These are phyloP conservation scores for Brachyrhaphis roseni DNA, from an alignment of 2,797 vertebrate genomes.

Conservation along the genomic window DNA sequence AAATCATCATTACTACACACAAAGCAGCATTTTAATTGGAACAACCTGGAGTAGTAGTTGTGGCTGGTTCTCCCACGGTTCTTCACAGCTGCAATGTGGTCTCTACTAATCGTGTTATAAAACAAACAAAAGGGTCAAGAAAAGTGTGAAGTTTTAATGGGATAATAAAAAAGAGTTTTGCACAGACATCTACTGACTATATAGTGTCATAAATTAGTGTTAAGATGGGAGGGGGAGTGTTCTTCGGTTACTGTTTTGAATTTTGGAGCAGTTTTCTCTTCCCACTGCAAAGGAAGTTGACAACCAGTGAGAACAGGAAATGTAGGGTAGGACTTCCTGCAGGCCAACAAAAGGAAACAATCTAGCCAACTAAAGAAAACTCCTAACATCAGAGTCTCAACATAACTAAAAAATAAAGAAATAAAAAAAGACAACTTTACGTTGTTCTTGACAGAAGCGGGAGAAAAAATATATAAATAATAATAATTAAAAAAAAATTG, in stretches of 20 bases:
- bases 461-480: background rate
- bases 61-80: slow-evolving; percentile 40
- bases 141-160: slow-evolving; percentile 12
- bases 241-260: slow-evolving; percentile 27
- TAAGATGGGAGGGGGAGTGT: background rate
- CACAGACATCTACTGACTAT: background rate
- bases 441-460: background rate
- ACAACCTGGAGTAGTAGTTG: slow-evolving; percentile 81
- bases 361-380: slow-evolving; percentile 43
- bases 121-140: slow-evolving; percentile 12
- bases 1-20: slow-evolving; percentile 83
- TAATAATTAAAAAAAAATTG: background rate
- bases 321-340: slow-evolving; percentile 82
- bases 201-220: background rate
- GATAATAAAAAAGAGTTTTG: slow-evolving; percentile 11
- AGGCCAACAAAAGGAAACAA: slow-evolving; percentile 76
- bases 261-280: slow-evolving; percentile 67
- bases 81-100: slow-evolving; percentile 32
- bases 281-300: slow-evolving; percentile 84
- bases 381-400: slow-evolving; percentile 14
- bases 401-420: background rate
- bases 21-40: slow-evolving; percentile 81
- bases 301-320: slow-evolving; percentile 85
- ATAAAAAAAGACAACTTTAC: background rate
- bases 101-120: slow-evolving; percentile 32